Conservation (phyloP, 2,888 invertebrate genomes). For the Agonopterix heracliana region DNA sequence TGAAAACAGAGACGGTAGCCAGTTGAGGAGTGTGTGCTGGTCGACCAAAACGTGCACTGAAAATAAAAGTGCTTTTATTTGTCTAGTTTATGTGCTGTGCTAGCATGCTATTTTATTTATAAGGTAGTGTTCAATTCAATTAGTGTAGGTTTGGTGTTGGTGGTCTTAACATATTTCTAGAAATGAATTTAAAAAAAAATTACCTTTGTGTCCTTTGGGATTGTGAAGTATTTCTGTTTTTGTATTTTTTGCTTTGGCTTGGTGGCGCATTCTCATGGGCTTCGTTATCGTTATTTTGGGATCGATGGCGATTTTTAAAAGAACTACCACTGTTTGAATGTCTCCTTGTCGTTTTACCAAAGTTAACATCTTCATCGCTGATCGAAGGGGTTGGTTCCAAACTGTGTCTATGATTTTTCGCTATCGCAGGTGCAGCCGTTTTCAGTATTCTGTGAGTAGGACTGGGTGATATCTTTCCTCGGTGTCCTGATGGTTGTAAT, state of each 20-base stretch:
- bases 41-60: constrained; percentile 66
- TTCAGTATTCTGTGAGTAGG: constrained; percentile 83
- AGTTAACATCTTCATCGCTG: constrained; percentile 78
- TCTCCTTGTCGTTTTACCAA: constrained; percentile 73
- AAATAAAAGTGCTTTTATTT: constrained; percentile 44
- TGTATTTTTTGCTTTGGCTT: constrained; percentile 60
- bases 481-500: constrained; percentile 62
- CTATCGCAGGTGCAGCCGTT: constrained; percentile 81
- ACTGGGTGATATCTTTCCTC: constrained; percentile 80
- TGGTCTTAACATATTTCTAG: not conserved
- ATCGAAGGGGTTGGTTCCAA: constrained; percentile 80
- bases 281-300: constrained; percentile 55
- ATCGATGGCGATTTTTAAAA: constrained; percentile 76
- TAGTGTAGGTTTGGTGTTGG: not conserved
- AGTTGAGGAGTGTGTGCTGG: constrained; percentile 74
- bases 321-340: constrained; percentile 63
- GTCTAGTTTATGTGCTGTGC: constrained; percentile 11
- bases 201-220: constrained; percentile 64
- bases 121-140: not conserved
- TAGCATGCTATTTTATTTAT: not conserved
- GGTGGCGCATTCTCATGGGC: constrained; percentile 42
- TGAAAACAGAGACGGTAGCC: constrained; percentile 81
- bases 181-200: not conserved
- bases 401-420: constrained; percentile 72
- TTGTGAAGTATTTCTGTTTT: constrained; percentile 52